phyloP scores from a whole-genome alignment of 2,888 invertebrate genomes.

The Acrobasis repandana region DNA sequence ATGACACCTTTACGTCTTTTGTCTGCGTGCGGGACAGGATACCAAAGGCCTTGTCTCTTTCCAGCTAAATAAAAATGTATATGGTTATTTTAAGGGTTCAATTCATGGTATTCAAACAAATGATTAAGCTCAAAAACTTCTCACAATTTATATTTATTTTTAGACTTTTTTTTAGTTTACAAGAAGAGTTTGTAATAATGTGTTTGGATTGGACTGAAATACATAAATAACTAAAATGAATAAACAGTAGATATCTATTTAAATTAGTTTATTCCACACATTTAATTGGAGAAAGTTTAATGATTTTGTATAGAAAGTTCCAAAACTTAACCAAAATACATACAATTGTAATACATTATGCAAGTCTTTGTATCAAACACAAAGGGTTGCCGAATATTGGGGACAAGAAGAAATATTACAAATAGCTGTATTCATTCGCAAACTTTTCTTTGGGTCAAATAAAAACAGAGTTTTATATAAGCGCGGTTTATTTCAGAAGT shows the following conservation, averaged over 20 bases:
- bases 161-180: too few relatives aligned
- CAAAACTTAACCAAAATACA: neutral
- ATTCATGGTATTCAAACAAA: too few relatives aligned
- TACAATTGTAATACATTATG: neutral
- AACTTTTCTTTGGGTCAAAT: constrained; percentile 19
- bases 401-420: constrained; percentile 16
- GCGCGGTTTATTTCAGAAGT: constrained; percentile 3
- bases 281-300: too few relatives aligned
- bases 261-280: too few relatives aligned
- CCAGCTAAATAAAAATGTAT: constrained; percentile 51
- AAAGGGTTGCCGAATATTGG: constrained; percentile 20
- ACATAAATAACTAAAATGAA: too few relatives aligned
- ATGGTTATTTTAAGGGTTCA: too few relatives aligned
- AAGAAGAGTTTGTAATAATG: too few relatives aligned
- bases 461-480: neutral
- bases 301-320: neutral
- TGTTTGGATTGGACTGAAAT: too few relatives aligned
- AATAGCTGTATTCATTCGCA: constrained; percentile 17
- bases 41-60: constrained; percentile 74
- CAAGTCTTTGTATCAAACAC: constrained; percentile 4
- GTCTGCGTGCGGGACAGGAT: constrained; percentile 70
- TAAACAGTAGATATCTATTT: too few relatives aligned
- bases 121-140: too few relatives aligned
- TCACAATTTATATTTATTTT: too few relatives aligned
- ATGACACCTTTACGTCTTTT: constrained; percentile 59